Conservation (phyloP, 1,140 invertebrate species). For the Drosophila rhopaloa region DNA sequence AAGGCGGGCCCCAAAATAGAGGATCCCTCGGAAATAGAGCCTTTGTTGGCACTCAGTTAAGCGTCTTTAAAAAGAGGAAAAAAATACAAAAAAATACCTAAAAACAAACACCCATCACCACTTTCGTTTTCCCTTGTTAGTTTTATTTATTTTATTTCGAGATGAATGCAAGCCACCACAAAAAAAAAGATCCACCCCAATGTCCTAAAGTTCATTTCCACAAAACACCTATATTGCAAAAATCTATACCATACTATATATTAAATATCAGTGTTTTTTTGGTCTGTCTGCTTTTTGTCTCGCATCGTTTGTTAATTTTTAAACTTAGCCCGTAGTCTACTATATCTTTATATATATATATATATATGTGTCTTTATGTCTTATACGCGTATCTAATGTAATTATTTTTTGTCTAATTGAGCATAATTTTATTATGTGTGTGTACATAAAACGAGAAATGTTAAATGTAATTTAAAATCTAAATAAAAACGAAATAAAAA, state of each 20-base stretch:
- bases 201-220: neutral
- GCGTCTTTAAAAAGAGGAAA: neutral
- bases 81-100: neutral
- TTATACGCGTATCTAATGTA: slow-evolving; percentile 56
- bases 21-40: slow-evolving; percentile 85
- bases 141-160: slow-evolving; percentile 57
- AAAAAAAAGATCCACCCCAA: neutral
- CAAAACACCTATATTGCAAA: slow-evolving; percentile 12
- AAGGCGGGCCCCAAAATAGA: slow-evolving; percentile 84
- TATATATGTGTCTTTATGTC: slow-evolving; percentile 13
- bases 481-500: slow-evolving; percentile 64
- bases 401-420: slow-evolving; percentile 71
- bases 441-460: slow-evolving; percentile 69
- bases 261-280: slow-evolving; percentile 23
- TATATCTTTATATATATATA: slow-evolving; percentile 45
- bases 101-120: slow-evolving; percentile 7
- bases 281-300: slow-evolving; percentile 47
- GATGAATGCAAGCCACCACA: slow-evolving; percentile 30
- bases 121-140: slow-evolving; percentile 35
- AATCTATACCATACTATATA: slow-evolving; percentile 1
- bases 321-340: slow-evolving; percentile 57
- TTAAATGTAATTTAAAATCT: slow-evolving; percentile 74
- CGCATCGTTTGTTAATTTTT: slow-evolving; percentile 46
- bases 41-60: slow-evolving; percentile 89
- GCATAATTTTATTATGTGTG: slow-evolving; percentile 69